Base-by-base conservation (phyloP, 2,113 vertebrate species). In the Myotis davidii region DNA sequence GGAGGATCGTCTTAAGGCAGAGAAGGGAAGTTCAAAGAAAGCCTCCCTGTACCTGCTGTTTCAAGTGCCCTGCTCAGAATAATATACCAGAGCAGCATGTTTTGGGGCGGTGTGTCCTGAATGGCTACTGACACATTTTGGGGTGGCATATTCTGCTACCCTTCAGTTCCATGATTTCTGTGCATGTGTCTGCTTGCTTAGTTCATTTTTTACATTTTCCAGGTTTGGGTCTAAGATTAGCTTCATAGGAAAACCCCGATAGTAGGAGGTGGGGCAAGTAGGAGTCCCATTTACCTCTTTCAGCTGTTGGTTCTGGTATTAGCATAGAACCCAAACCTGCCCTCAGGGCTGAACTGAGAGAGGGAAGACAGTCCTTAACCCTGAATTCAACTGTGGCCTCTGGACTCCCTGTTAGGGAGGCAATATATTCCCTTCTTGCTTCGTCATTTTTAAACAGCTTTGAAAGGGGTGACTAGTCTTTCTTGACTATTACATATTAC, bases 241-340 rank as follows among this genome's bases (percentile, higher is more conserved):
- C 34, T 83, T 87, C 23, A 11, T 4, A 39, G 64, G 21, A 16
- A 45, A 21, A 37, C 3, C 72, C 29, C 39, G 17, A 61, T 0
- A 7, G 32, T 18, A 27, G 25, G 3, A 3, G 7, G 32, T 10
- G 1, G 3, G 11, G 25, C 5, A 2, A 2, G 21, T 48, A 27
- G 0, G 32, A 42, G 83, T n/a, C 67, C 73, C 50, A 0, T 34
- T 67, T 48, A 45, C 50, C 18, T 90, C 42, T 18, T 65, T 54
- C 13, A 70, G 64, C 27, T 34, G 16, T 18, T 4, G 54, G 32
- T 39, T 81, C 34, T 67, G 17, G 0, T 59, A 20, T 54, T 11
- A 7, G 39, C 27, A 0, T 25, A 56, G 52, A 8, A 21, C 11
- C n/a, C 20, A 2, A 4, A 25, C 6, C 14, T 54, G 45, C 73